Evolutionary conservation across 2,888 invertebrate genomes (phyloP), one percentile per base, ranked within the genome.

Genomic region (Cremastinae sp.): DNA sequence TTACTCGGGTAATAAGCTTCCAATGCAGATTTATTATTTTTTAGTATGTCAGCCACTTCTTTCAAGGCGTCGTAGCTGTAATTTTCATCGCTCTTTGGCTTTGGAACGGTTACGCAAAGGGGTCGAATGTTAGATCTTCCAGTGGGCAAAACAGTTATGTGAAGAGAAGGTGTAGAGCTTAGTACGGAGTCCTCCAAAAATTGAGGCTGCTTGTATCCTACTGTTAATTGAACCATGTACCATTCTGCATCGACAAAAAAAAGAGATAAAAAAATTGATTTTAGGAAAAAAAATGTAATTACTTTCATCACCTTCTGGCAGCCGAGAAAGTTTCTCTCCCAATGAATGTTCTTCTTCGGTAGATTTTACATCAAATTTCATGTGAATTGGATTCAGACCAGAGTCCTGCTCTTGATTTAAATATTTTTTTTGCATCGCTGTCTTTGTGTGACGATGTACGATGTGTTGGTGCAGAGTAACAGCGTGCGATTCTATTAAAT

Each of bases 161-260:
- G 88, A 20, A 89, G 61, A 3, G 85, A 80, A 70, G 84, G 83
- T 70, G 83, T 85, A 0, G 65, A 51, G 20, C 64, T 36, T 20
- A 70, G 43, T 2, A 70, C 41, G 2, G 65, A 65, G 8, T 56
- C 70, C 8, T 12, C 36, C 10, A 9, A 38, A 7, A 45, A 49
- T 38, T 49, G 47, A 0, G 72, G 74, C 16, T 80, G 78, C 36
- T 85, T 81, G 36, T 88, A 84, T 18, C 83, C 84, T 8, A 78
- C 69, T n/a, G 88, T 89, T 1, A 89, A 47, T 79, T 89, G 89
- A 16, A 89, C 73, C 56, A 87, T 78, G 49, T 88, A 87, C 89
- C 89, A 89, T 72, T 89, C 89, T 88, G 53, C 18, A 22, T 38
- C 73, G 56, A 59, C 45, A 65, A 74, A 56, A 20, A 41, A 66